phyloP scores from a whole-genome alignment of 30 jellyfish, hydroid and myxozoan genomes.

The Aurelia aurita complex sp. Pacific region DNA sequence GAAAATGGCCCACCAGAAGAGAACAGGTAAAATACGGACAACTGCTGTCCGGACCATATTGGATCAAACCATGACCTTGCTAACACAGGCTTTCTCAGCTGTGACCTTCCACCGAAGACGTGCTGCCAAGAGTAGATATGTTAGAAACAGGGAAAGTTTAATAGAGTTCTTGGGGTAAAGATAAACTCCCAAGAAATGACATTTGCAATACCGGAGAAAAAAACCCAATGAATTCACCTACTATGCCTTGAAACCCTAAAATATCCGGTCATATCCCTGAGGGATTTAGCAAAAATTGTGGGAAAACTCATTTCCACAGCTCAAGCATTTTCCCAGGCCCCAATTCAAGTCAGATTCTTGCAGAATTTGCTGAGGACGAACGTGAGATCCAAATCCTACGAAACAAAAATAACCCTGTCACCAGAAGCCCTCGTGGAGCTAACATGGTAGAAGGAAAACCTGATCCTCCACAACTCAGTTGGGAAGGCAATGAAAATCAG shows the following conservation, averaged over 20 bases:
- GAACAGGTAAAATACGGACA: neutral
- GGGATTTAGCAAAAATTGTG: slow-evolving; percentile 17
- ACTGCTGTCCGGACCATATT: neutral
- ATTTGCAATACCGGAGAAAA: slow-evolving; percentile 7
- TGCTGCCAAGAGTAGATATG: too few relatives aligned
- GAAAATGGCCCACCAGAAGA: slow-evolving; percentile 8
- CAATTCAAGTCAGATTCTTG: slow-evolving; percentile 40
- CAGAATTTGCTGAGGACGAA: slow-evolving; percentile 29
- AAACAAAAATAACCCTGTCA: neutral
- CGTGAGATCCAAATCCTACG: slow-evolving; percentile 27
- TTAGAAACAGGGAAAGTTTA: neutral
- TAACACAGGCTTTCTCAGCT: too few relatives aligned
- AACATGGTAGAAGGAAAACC: slow-evolving; percentile 33
- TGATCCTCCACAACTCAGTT: slow-evolving; percentile 20
- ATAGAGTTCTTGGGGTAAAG: slow-evolving; percentile 19
- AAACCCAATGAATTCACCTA: neutral
- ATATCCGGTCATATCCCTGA: slow-evolving; percentile 13
- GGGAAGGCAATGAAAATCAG: neutral
- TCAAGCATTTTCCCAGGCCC: slow-evolving; percentile 56
- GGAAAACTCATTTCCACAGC: slow-evolving; percentile 53
- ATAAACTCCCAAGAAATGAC: slow-evolving; percentile 7
- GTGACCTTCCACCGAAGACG: too few relatives aligned
- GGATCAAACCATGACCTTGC: too few relatives aligned
- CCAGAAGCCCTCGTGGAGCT: slow-evolving; percentile 1
- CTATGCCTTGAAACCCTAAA: slow-evolving; percentile 38